Evolutionary conservation across 1,140 invertebrate genomes (phyloP).

Genomic region (Drosophila tropicalis): DNA sequence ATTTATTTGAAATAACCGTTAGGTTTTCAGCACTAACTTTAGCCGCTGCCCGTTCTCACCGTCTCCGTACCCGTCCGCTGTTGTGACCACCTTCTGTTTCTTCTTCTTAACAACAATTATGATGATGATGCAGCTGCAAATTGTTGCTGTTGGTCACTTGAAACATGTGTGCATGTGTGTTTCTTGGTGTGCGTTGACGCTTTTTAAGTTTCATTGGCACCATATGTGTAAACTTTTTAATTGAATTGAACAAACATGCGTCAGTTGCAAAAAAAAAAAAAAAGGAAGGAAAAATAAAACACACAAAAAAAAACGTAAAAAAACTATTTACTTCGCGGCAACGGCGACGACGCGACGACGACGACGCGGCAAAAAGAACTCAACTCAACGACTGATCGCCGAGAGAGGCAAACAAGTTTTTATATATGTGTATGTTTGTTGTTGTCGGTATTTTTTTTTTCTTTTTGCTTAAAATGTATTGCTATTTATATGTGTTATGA

Average conservation of each 20-base stretch:
- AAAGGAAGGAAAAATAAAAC: constrained; percentile 12
- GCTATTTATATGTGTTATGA: neutral
- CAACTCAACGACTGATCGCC: constrained; percentile 17
- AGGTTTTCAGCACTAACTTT: constrained; percentile 9
- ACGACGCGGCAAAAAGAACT: constrained; percentile 47
- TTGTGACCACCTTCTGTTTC: neutral
- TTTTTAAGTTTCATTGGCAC: constrained; percentile 12
- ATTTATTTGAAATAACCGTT: constrained; percentile 22
- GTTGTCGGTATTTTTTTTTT: neutral
- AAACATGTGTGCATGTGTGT: constrained; percentile 9
- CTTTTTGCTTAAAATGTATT: neutral
- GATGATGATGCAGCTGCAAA: constrained; percentile 12
- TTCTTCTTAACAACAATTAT: neutral
- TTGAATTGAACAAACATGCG: constrained; percentile 26
- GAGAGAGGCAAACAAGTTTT: constrained; percentile 19
- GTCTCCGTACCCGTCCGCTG: neutral
- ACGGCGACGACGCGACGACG: constrained; percentile 10
- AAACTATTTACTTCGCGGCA: constrained; percentile 37
- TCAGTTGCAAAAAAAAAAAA: constrained; percentile 40
- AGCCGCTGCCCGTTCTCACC: neutral
- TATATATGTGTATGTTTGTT: constrained; percentile 7
- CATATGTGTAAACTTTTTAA: constrained; percentile 38
- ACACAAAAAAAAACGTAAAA: constrained; percentile 38
- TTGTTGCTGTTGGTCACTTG: constrained; percentile 25
- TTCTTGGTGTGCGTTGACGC: neutral